Evolutionary conservation across 2,797 vertebrate species (phyloP).

Genomic region (Tokudaia muenninki): DNA sequence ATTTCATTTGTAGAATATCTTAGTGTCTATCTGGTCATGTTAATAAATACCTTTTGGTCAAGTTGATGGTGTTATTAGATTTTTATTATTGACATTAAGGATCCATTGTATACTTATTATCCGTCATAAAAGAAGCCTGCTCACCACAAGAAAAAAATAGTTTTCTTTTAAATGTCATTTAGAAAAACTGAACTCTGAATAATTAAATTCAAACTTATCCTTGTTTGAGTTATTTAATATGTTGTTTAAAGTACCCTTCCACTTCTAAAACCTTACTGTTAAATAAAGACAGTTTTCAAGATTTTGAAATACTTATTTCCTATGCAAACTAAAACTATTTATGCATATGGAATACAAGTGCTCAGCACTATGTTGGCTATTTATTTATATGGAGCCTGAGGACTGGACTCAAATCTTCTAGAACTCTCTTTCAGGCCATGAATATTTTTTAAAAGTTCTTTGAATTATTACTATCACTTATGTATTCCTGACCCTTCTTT

Average conservation of each 20-base stretch:
- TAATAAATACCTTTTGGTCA: slow-evolving; percentile 62
- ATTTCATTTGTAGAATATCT: slow-evolving; percentile 73
- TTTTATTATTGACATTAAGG: slow-evolving; percentile 58
- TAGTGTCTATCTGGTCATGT: slow-evolving; percentile 60
- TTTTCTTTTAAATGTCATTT: background rate
- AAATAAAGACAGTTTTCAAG: background rate
- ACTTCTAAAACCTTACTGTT: background rate
- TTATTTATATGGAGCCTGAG: background rate
- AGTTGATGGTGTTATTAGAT: slow-evolving; percentile 31
- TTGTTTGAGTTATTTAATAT: background rate
- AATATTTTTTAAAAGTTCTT: background rate
- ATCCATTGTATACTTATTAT: slow-evolving; percentile 16
- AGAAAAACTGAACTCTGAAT: slow-evolving; percentile 32
- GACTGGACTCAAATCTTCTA: background rate
- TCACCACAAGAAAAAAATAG: background rate
- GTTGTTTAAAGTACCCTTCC: background rate
- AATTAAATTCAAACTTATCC: background rate
- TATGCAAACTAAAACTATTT: background rate
- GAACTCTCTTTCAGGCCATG: background rate
- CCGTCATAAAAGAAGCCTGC: slow-evolving; percentile 28
- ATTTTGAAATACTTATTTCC: background rate
- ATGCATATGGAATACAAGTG: background rate
- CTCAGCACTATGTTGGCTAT: no score
- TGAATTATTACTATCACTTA: slow-evolving; percentile 20
- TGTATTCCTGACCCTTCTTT: background rate